phyloP scores from a whole-genome alignment of 2,113 vertebrate genomes.

The Lynx canadensis region DNA sequence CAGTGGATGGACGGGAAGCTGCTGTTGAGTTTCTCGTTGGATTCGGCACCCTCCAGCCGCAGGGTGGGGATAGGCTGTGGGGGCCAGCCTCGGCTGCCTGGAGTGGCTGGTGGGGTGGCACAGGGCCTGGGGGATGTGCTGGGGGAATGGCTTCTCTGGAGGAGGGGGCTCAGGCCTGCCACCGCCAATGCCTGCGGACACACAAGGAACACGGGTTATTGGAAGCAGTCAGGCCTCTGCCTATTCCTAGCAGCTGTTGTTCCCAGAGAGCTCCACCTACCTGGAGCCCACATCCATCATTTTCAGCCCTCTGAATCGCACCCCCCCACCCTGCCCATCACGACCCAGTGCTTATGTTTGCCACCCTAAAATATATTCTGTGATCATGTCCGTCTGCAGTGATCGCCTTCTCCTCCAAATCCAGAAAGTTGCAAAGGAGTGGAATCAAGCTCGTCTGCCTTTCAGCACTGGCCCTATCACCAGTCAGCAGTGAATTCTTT shows the following conservation, averaged over 20 bases:
- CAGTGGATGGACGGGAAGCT: slow-evolving; percentile 97
- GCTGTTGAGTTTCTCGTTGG: slow-evolving; percentile 97
- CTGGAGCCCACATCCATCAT: background rate
- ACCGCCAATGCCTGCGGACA: slow-evolving; percentile 92
- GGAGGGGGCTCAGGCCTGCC: slow-evolving; percentile 95
- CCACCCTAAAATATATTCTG: background rate
- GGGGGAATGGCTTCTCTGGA: slow-evolving; percentile 96
- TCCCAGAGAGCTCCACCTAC: background rate
- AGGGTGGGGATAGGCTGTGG: slow-evolving; percentile 89
- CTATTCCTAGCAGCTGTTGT: background rate
- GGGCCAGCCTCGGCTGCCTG: slow-evolving; percentile 86
- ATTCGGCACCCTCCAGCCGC: slow-evolving; percentile 89
- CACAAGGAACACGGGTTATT: background rate
- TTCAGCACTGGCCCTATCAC: no score
- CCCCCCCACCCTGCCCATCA: background rate
- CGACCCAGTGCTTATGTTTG: background rate
- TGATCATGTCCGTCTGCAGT: background rate
- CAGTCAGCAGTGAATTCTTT: rapidly evolving
- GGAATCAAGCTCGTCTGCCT: background rate
- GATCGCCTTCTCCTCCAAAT: background rate
- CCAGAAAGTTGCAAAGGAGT: background rate
- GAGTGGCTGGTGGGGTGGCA: slow-evolving; percentile 91
- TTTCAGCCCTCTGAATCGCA: no score
- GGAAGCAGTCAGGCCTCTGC: no score
- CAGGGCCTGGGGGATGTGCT: slow-evolving; percentile 90